Percentiles rank a stretch among this genome's conserved stretches.
Conservation (phyloP, 2,797 vertebrate genomes). For the Sebastolobus altivelis region DNA sequence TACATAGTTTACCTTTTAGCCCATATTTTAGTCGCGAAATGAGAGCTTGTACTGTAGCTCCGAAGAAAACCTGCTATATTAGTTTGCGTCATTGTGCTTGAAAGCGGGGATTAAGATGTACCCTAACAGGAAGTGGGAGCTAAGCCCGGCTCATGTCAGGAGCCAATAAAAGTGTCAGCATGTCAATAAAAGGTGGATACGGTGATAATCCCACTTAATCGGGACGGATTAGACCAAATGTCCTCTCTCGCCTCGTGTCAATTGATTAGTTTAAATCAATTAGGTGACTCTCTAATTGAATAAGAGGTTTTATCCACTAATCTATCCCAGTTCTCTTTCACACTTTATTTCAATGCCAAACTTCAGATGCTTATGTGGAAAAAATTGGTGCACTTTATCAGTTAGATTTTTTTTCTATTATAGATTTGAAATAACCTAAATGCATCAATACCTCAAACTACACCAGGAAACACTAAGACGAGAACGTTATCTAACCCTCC, state of each 20-base stretch:
- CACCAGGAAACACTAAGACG: background rate
- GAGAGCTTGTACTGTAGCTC: background rate
- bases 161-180: constrained; percentile 67
- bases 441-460: background rate
- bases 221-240: constrained; percentile 73
- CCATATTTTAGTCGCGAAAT: background rate
- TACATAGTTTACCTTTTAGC: background rate
- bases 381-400: background rate
- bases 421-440: background rate
- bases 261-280: constrained; percentile 79
- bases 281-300: constrained; percentile 68
- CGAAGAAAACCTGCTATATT: background rate
- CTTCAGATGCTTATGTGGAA: background rate
- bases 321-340: constrained; percentile 2
- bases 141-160: constrained; percentile 27
- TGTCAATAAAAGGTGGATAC: constrained; percentile 72
- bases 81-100: background rate
- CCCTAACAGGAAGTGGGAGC: background rate
- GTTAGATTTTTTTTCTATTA: background rate
- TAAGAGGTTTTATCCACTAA: constrained; percentile 47
- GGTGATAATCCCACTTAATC: constrained; percentile 82
- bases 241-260: constrained; percentile 64
- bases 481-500: constrained; percentile 59
- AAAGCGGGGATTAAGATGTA: background rate
- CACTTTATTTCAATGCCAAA: constrained; percentile 19